phyloP scores from a whole-genome alignment of 2,797 vertebrate genomes.

The Schizothorax lantsangensis region DNA sequence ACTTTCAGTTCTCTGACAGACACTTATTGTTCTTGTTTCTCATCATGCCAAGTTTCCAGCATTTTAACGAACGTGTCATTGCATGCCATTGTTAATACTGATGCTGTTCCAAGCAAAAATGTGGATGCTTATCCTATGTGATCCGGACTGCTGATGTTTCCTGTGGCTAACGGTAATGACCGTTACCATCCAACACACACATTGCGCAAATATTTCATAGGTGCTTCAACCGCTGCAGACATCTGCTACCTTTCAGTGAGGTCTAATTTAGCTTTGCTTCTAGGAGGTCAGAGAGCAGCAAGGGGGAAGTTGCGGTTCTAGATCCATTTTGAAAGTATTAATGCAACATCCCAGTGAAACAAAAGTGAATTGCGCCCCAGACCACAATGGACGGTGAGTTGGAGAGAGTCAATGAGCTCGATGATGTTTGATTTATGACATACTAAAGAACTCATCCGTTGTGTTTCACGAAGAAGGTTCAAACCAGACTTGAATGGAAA shows the following conservation, averaged over 20 bases:
- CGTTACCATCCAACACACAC: constrained; percentile 33
- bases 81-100: constrained; percentile 28
- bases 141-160: constrained; percentile 13
- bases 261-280: constrained; percentile 52
- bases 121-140: constrained; percentile 17
- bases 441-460: constrained; percentile 71
- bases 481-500: constrained; percentile 28
- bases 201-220: constrained; percentile 34
- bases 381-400: constrained; percentile 55
- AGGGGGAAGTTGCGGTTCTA: constrained; percentile 29
- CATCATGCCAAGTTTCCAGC: constrained; percentile 31
- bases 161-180: constrained; percentile 40
- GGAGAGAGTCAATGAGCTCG: constrained; percentile 63
- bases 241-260: constrained; percentile 54
- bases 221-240: constrained; percentile 39
- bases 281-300: constrained; percentile 48
- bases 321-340: neutral
- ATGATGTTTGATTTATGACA: constrained; percentile 81
- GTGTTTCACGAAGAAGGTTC: constrained; percentile 51
- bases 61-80: constrained; percentile 37
- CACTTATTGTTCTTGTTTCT: constrained; percentile 9
- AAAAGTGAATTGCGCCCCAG: constrained; percentile 74
- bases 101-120: constrained; percentile 31
- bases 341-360: constrained; percentile 63
- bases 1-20: constrained; percentile 9